Conservation (phyloP, 2,797 vertebrate species). For the Alectoris magna region DNA sequence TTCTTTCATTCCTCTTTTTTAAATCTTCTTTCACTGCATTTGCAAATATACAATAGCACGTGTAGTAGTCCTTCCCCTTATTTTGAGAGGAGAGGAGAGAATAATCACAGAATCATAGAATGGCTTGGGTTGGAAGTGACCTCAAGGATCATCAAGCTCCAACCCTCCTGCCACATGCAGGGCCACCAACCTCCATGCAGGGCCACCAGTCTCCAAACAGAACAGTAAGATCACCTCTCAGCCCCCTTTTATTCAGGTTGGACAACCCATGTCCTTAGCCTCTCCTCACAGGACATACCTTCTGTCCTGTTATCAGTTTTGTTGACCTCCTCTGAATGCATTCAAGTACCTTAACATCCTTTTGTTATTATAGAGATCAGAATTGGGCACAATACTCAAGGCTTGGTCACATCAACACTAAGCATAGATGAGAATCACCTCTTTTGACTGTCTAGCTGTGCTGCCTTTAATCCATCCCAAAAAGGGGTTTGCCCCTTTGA, state of each 20-base stretch:
- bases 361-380: background rate
- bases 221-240: background rate
- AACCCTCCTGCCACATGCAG: too few species aligned
- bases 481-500: background rate
- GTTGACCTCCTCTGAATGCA: background rate
- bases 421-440: background rate
- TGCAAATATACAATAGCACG: too few species aligned
- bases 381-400: background rate
- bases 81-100: too few species aligned
- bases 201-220: too few species aligned
- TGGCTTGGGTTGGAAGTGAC: too few species aligned
- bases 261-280: background rate
- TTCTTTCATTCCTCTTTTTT: too few species aligned
- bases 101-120: too few species aligned
- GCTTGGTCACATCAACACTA: background rate
- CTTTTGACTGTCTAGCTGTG: background rate
- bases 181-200: too few species aligned
- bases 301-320: background rate
- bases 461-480: background rate
- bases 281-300: background rate
- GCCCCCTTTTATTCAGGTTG: background rate
- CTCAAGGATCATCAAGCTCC: too few species aligned
- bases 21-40: too few species aligned
- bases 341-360: background rate
- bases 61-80: too few species aligned